A percentile compares a stretch with the other conserved stretches of the same genome.
phyloP scores from a whole-genome alignment of 1,140 invertebrate species.

The Latrodectus geometricus region DNA sequence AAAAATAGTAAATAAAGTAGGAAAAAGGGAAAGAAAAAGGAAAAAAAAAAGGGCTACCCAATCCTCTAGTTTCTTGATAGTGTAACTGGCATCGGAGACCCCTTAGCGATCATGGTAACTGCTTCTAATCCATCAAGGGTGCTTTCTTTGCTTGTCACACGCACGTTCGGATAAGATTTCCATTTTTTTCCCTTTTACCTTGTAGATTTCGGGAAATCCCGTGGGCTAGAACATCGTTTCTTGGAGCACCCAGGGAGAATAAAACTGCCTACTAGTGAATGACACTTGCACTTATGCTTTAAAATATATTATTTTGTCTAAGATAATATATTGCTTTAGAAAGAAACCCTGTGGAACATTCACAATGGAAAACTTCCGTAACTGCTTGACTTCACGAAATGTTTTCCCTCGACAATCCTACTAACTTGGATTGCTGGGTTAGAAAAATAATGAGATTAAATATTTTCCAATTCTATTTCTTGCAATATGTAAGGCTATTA shows the following conservation, averaged over 20 bases:
- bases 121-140: conserved; percentile 37
- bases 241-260: neutral
- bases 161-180: conserved; percentile 40
- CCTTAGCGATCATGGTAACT: conserved; percentile 34
- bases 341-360: too few species aligned
- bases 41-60: neutral
- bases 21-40: neutral
- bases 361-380: too few species aligned
- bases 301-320: neutral
- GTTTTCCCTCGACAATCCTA: too few species aligned
- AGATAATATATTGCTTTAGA: too few species aligned
- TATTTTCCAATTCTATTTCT: too few species aligned
- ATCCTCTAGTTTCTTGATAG: conserved; percentile 35
- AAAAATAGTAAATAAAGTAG: neutral
- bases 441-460: too few species aligned
- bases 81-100: conserved; percentile 17
- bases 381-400: too few species aligned
- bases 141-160: conserved; percentile 32
- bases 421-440: too few species aligned
- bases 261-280: neutral
- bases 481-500: too few species aligned
- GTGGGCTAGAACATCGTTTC: neutral
- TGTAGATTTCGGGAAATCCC: neutral
- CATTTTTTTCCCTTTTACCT: conserved; percentile 13
- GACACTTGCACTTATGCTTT: neutral